Evolutionary conservation across 1,140 invertebrate species (phyloP), one percentile per base, ranked within the genome.

Genomic region (Homarus americanus): DNA sequence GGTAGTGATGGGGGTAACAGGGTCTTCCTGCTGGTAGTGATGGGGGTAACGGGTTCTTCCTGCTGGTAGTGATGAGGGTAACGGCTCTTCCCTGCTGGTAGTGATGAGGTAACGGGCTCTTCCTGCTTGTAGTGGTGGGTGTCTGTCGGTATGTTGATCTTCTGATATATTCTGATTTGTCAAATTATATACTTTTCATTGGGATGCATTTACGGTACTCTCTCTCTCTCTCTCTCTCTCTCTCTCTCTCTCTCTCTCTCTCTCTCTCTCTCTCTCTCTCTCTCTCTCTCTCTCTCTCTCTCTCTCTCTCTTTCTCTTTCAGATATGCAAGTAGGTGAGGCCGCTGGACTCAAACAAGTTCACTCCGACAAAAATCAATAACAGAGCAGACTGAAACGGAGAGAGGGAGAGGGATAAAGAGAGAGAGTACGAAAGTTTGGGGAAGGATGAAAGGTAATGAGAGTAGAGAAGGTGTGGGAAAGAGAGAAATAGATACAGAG

Each of bases 301-400:
- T 49, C 44, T 49, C 44, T 49, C 44, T 49, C 44, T 49, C 34
- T 80, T 53, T 80, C 34, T 38, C 41, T 80, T 80, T 80, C 78
- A 80, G 78, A 53, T n/a, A 49, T 49, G 44, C 44, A 49, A 49
- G 44, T 49, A 49, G 1, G 44, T 49, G 17, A 49, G 17, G 44
- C 44, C 44, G 17, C 44, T 49, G 44, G 44, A 17, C 44, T n/a
- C n/a, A 1, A 49, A 49, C 44, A 49, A 49, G 44, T 49, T 49
- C 44, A 49, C 44, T 49, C 9, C 44, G 9, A 49, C 44, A 49
- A 49, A 49, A 49, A 49, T 49, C 44, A 49, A 49, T 49, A 49
- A 49, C 44, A 17, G 58, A 20, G 58, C 58, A 63, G 58, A 63
- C 15, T 20, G 58, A 63, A 20, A 63, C 15, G 24, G 58, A 10